Evolutionary conservation across 2,797 vertebrate genomes (phyloP).

Genomic region (Danio choprae): DNA sequence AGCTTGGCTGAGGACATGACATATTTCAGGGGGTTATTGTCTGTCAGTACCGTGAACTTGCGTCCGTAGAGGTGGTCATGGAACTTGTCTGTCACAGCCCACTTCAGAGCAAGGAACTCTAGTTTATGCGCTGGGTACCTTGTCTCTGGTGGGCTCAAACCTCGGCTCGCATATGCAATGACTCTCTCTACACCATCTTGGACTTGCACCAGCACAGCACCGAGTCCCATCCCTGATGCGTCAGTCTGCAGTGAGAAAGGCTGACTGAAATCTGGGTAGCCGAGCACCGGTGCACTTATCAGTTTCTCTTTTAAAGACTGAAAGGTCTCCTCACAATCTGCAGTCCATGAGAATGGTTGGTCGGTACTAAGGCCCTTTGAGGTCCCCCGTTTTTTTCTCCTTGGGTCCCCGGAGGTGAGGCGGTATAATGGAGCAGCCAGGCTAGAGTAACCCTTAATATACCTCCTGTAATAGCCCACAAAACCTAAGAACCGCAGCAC

Average conservation of each 20-base stretch:
- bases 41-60: conserved; percentile 45
- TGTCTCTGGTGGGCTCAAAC: conserved; percentile 52
- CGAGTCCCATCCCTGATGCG: conserved; percentile 56
- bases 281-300: too few relatives aligned
- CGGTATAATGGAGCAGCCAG: too few relatives aligned
- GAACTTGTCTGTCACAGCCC: conserved; percentile 42
- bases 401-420: too few relatives aligned
- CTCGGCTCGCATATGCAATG: conserved; percentile 51
- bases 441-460: too few relatives aligned
- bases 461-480: too few relatives aligned
- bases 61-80: conserved; percentile 54
- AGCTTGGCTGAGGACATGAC: conserved; percentile 54
- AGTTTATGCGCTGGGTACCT: conserved; percentile 54
- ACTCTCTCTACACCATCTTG: conserved; percentile 51
- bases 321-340: too few relatives aligned
- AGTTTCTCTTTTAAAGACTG: too few relatives aligned
- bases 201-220: conserved; percentile 47
- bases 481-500: too few relatives aligned
- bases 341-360: too few relatives aligned
- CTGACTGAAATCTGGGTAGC: conserved; percentile 57
- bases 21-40: conserved; percentile 62
- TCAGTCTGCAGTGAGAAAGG: conserved; percentile 59
- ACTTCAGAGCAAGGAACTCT: conserved; percentile 43
- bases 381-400: too few relatives aligned
- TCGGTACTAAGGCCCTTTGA: too few relatives aligned